Conservation (phyloP, 2,113 vertebrate species). For the Sander vitreus region DNA sequence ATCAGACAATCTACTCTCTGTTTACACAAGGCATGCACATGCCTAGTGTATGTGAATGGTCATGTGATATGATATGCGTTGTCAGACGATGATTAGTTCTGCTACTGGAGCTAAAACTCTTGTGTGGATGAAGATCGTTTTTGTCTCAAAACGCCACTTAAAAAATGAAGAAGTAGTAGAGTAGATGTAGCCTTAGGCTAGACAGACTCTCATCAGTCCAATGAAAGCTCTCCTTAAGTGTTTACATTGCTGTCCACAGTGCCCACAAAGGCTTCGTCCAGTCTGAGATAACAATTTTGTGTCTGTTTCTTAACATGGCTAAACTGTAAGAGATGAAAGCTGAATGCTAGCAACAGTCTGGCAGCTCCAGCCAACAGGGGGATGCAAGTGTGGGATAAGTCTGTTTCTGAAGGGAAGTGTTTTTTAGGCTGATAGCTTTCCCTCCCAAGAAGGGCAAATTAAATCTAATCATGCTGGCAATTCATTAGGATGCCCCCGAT, state of each 20-base stretch:
- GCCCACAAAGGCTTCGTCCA: conserved; percentile 30
- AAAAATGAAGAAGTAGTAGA: too few relatives aligned
- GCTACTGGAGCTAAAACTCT: too few relatives aligned
- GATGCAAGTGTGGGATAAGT: conserved; percentile 71
- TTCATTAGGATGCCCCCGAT: conserved; percentile 69
- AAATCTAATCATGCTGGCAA: conserved; percentile 73
- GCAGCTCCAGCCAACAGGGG: conserved; percentile 19
- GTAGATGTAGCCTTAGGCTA: neutral
- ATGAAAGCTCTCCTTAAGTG: conserved; percentile 9
- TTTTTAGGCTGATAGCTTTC: conserved; percentile 69
- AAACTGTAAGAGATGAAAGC: conserved; percentile 41
- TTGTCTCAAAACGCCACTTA: too few relatives aligned
- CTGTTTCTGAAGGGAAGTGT: conserved; percentile 72
- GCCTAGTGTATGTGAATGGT: too few relatives aligned
- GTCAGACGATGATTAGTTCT: too few relatives aligned
- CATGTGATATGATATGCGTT: too few relatives aligned
- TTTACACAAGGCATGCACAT: too few relatives aligned
- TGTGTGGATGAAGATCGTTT: too few relatives aligned
- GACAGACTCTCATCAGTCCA: conserved; percentile 1
- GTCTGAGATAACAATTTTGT: conserved; percentile 50
- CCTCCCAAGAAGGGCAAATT: conserved; percentile 50
- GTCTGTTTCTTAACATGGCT: conserved; percentile 47
- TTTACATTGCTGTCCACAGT: conserved; percentile 33
- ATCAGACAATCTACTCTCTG: too few relatives aligned
- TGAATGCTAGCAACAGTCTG: conserved; percentile 21